phyloP scores from a whole-genome alignment of 2,797 vertebrate genomes.

The Molossus molossus region DNA sequence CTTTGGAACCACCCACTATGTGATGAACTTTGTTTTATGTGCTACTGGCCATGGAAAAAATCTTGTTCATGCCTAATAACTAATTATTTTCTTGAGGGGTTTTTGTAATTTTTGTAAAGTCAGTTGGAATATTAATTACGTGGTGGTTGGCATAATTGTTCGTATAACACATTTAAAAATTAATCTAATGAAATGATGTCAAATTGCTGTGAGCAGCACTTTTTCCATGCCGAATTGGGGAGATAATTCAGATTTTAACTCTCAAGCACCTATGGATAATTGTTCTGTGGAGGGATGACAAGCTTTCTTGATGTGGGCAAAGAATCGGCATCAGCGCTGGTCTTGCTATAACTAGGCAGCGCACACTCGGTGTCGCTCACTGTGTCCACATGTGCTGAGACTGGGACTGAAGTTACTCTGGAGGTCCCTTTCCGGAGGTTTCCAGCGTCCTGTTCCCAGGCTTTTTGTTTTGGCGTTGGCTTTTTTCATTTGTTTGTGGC shows the following conservation, averaged over 20 bases:
- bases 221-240: slow-evolving; percentile 63
- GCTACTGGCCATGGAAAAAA: background rate
- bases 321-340: background rate
- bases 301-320: slow-evolving; percentile 20
- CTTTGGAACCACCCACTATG: background rate
- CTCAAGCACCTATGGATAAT: background rate
- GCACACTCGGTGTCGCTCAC: background rate
- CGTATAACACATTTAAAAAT: slow-evolving; percentile 78
- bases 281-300: slow-evolving; percentile 12
- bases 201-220: slow-evolving; percentile 76
- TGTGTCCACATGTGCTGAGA: background rate
- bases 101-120: slow-evolving; percentile 79
- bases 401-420: background rate
- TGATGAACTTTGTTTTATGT: slow-evolving; percentile 29
- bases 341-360: background rate
- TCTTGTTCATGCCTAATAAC: slow-evolving; percentile 32
- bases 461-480: background rate
- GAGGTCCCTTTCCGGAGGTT: background rate
- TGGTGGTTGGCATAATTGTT: slow-evolving; percentile 81
- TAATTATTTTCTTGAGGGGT: slow-evolving; percentile 76
- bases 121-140: slow-evolving; percentile 81
- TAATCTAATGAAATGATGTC: slow-evolving; percentile 69
- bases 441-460: background rate
- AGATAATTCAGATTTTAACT: slow-evolving; percentile 52
- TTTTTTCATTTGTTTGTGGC: background rate